Base-by-base conservation (phyloP, 2,113 vertebrate species). In the Paramormyrops kingsleyae region DNA sequence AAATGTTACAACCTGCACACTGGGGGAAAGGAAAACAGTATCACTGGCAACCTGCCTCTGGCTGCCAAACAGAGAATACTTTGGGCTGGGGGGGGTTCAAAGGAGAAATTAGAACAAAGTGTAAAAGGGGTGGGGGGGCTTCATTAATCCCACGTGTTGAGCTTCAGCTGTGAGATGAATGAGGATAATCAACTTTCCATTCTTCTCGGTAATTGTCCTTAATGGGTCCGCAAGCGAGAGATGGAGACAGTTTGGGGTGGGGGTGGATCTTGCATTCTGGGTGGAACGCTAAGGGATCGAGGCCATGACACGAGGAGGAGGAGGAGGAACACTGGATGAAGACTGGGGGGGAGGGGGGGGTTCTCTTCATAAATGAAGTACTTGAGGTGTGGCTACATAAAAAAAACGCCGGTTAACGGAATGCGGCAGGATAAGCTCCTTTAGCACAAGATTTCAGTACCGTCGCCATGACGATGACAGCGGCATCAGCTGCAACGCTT, bases 181-280 rank as follows among this genome's bases (percentile, higher is more conserved):
- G 87, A 90, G 90, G 49, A 42, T 90, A 90, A 88, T 88, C 91
- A 87, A 89, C 83, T 74, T 53, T 42, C 62, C 92, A 90, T 92
- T 88, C 46, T 89, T 74, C 80, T 86, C 70, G 89, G 31, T 90
- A 90, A 91, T 80, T 59, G 87, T 66, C 85, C 44, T 3, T 89
- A 88, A 91, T 52, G 42, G 12, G 53, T 66, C 53, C 1, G 56
- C 47, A 46, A 74, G 83, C 49, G 35, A 74, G 46, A 44, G 39
- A 31, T 10, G 53, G 7, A 31, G n/a, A 50, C n/a, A 27, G 49
- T 17, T 35, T 31, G 85, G n/a, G 47, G 47, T 21, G 42, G 74
- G 47, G 47, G 47, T 50, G 50, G 12, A 12, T 83, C 35, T 46
- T 1, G 17, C 80, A 42, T 42, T 83, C 39, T 46, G 42, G 42